Conservation (phyloP, 2,797 vertebrate species). For the Pantherophis alleghaniensis region DNA sequence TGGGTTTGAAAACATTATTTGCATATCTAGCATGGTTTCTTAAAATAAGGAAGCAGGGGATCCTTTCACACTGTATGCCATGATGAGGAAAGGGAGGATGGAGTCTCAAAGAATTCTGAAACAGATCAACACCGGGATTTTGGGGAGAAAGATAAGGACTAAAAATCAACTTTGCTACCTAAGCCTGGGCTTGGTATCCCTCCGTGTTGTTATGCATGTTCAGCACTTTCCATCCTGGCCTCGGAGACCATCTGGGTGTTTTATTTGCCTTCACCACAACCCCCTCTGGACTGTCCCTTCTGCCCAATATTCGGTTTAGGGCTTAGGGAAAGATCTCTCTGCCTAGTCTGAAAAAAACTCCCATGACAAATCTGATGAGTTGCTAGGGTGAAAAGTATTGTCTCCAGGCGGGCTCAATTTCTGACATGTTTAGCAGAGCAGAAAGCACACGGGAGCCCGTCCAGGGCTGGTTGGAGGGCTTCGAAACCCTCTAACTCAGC, state of each 20-base stretch:
- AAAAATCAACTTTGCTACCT: neutral
- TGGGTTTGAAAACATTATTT: neutral
- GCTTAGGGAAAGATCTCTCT: conserved; percentile 21
- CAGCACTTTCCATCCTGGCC: neutral
- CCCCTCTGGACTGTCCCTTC: neutral
- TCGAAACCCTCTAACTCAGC: conserved; percentile 43
- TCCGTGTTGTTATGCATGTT: neutral
- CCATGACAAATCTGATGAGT: conserved; percentile 49
- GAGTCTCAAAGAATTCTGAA: neutral
- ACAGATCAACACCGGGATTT: neutral
- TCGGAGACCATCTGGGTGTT: neutral
- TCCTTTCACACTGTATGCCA: neutral
- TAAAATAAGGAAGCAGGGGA: neutral
- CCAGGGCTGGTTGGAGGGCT: conserved; percentile 51
- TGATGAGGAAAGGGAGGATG: neutral
- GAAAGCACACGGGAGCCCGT: conserved; percentile 55
- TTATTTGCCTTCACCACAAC: conserved; percentile 48
- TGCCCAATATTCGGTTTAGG: conserved; percentile 4
- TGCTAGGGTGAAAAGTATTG: conserved; percentile 47
- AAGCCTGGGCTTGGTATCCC: neutral
- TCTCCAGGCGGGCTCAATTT: conserved; percentile 58
- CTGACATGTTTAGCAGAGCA: conserved; percentile 46
- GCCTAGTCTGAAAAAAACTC: conserved; percentile 40
- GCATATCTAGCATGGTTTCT: neutral
- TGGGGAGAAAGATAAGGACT: neutral